Conservation (phyloP, 2,797 vertebrate genomes). For the Hydrophis major region DNA sequence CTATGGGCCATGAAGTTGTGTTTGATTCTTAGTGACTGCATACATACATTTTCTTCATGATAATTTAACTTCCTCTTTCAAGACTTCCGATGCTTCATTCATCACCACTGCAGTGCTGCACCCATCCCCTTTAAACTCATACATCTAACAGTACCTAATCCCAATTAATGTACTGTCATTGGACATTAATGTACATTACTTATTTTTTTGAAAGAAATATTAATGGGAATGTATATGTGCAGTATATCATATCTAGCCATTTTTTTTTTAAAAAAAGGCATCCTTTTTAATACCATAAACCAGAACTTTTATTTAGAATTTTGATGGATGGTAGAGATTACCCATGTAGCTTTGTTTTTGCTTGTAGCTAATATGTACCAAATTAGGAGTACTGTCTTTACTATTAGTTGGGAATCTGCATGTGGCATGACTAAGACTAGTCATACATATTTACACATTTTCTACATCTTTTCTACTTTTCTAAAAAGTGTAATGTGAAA, state of each 20-base stretch:
- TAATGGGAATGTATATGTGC: not conserved
- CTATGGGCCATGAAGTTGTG: not conserved
- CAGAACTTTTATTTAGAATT: not conserved
- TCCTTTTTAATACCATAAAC: not conserved
- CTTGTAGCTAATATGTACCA: not conserved
- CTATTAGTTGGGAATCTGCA: not conserved
- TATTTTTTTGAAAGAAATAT: not conserved
- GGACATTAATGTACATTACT: not conserved
- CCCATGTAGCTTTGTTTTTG: not conserved
- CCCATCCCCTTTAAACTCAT: not conserved
- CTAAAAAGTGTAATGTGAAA: not conserved
- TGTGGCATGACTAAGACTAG: not conserved
- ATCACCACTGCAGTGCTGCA: not conserved
- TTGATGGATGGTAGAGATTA: not conserved
- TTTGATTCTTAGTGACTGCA: not conserved
- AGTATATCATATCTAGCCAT: not conserved
- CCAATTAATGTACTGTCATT: not conserved
- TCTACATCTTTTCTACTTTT: not conserved
- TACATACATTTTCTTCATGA: not conserved
- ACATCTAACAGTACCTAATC: not conserved
- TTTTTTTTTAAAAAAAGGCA: not conserved
- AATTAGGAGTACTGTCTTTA: not conserved
- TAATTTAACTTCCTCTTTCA: not conserved
- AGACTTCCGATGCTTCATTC: not conserved
- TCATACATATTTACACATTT: not conserved